Evolutionary conservation across 2,888 invertebrate genomes (phyloP).

Genomic region (Eilema sororculum): DNA sequence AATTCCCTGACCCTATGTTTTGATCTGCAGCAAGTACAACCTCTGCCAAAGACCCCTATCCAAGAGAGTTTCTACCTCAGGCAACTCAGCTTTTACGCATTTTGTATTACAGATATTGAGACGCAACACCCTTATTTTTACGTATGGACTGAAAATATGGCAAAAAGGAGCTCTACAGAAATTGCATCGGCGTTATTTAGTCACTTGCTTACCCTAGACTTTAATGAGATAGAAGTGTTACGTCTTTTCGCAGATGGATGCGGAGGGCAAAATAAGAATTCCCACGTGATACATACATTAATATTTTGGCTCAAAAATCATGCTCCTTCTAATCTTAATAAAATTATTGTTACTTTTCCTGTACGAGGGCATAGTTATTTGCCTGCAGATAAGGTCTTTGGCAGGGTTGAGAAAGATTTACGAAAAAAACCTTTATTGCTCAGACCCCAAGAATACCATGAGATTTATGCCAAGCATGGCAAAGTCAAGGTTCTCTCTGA

Average conservation of each 20-base stretch:
- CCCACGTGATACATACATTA: constrained; percentile 25
- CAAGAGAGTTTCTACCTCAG: constrained; percentile 22
- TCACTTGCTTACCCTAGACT: constrained; percentile 20
- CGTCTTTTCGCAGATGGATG: constrained; percentile 30
- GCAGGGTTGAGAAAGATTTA: constrained; percentile 28
- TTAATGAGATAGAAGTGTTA: constrained; percentile 19
- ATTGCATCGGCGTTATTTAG: too few species aligned
- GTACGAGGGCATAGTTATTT: constrained; percentile 30
- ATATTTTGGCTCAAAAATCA: constrained; percentile 27
- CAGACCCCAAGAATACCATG: constrained; percentile 17
- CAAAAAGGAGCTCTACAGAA: constrained; percentile 25
- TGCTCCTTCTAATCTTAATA: constrained; percentile 24
- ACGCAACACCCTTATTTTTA: constrained; percentile 19
- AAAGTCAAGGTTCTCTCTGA: constrained; percentile 22
- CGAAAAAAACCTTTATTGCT: constrained; percentile 23
- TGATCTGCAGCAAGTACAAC: constrained; percentile 21
- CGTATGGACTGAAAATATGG: constrained; percentile 28
- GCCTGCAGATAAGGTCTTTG: constrained; percentile 26
- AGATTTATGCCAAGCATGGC: constrained; percentile 29
- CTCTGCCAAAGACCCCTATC: constrained; percentile 23
- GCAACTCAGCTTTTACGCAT: constrained; percentile 11
- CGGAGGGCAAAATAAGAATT: constrained; percentile 35
- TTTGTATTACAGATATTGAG: constrained; percentile 9
- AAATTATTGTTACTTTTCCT: constrained; percentile 29
- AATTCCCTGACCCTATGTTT: constrained; percentile 20